Base-by-base conservation (phyloP, 2,888 invertebrate species). In the Sturmia bella region DNA sequence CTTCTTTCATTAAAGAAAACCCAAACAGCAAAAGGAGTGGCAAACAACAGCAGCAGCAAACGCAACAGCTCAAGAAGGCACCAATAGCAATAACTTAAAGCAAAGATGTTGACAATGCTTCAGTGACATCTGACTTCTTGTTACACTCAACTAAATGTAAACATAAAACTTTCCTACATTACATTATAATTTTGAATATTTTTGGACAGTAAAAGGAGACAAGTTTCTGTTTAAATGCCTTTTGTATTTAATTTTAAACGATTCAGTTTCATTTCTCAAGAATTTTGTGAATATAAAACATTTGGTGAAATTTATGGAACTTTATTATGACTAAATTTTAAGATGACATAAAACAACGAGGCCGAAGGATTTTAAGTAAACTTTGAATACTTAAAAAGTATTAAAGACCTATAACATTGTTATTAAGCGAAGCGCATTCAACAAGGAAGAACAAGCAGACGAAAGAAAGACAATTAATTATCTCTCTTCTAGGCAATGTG, bases 81-180 rank as follows among this genome's bases (percentile, higher is more conserved):
- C 4, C 56, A 76, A 54, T 41, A 56, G 52, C 56, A 74, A 74
- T 59, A 70, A 70, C 45, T 68, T 45, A 48, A 45, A 64, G 48
- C 21, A 57, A 78, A 59, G 68, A 75, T 66, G 72, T 66, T 64
- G 75, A 66, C 63, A 70, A 64, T 72, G 56, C 48, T 45, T 59
- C 59, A 27, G 21, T 83, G 75, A 61, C 83, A 69, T 72, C 73
- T 73, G 73, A 63, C 56, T 63, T 75, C 68, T 69, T n/a, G 17
- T 24, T 73, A 54, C 17, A 63, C 21, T 56, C 12, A 41, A 52
- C 19, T 76, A 63, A 74, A 69, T 66, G 24, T 72, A 52, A 72
- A 72, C 52, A 45, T 15, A 45, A 13, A 32, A 57, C 11, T 64
- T 74, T 66, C 2, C 24, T 61, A 7, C 17, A 43, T 50, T 56